Base-by-base conservation (phyloP, 1,140 invertebrate species). In the Drosophila baimaii region DNA sequence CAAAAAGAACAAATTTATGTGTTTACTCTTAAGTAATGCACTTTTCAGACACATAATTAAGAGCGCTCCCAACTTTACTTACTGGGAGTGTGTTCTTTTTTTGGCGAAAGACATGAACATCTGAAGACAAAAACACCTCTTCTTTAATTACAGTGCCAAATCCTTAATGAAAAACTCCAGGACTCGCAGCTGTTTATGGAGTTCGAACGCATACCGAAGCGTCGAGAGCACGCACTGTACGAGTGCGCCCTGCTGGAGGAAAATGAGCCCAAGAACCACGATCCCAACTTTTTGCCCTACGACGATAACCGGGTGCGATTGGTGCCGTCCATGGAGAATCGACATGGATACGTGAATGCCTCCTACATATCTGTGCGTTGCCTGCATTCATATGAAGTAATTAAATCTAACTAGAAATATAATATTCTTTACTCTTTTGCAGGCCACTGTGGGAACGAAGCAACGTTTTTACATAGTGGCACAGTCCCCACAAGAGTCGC, bases 331-430 rank as follows among this genome's bases (percentile, higher is more conserved):
- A 95, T 95, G 91, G 94, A 95, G 61, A 98, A 98, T 93, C 95
- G 95, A 52, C 94, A 94, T 84, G 97, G 97, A 8, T 98, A 98
- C 81, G 96, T 98, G 44, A 98, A 98, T 93, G 97, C 97, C 5
- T 98, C 97, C 9, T 96, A 97, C 85, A 95, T 98, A 61, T 96
- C 95, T 52, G 95, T 96, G 91, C 54, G 35, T 15, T 6, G 6
- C 2, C 10, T 19, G 5, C 9, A 2, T 56, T 0, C 0, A 3
- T 10, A n/a, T 39, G 0, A 17, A 4, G 17, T 8, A 15, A 5
- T 3, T n/a, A 4, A 1, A 23, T 15, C 25, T n/a, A 51, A 31
- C 10, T 27, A 25, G 1, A 19, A 17, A 27, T n/a, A 27, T 3
- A 7, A n/a, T 13, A 15, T 27, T 17, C 29, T 21, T 0, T 49